Conservation (phyloP, 1,140 invertebrate genomes). For the Piezodorus guildinii region DNA sequence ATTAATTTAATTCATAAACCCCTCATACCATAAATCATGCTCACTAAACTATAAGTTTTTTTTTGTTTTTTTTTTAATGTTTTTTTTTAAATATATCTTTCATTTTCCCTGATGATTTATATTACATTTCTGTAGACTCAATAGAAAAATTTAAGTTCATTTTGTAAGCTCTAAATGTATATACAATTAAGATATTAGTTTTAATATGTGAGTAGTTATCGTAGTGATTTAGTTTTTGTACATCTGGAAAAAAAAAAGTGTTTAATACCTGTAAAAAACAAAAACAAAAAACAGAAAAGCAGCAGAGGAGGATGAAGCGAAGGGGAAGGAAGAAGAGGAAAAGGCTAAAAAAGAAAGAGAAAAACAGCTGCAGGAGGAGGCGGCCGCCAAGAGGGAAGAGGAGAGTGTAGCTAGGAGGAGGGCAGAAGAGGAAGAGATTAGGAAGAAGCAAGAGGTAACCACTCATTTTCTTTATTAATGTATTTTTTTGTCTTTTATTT, state of each 20-base stretch:
- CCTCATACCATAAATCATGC: no score
- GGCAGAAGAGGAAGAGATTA: constrained; percentile 39
- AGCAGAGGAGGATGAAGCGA: constrained; percentile 39
- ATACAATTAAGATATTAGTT: no score
- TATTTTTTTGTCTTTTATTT: not conserved
- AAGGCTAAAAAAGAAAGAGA: constrained; percentile 33
- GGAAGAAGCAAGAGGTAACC: constrained; percentile 30
- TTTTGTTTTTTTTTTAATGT: no score
- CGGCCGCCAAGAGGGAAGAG: constrained; percentile 34
- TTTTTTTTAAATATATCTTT: no score
- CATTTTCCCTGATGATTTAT: no score
- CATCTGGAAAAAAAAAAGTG: constrained; percentile 32
- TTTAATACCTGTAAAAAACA: constrained; percentile 6
- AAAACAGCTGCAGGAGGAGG: constrained; percentile 34
- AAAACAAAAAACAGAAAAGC: constrained; percentile 31
- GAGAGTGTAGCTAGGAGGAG: constrained; percentile 38
- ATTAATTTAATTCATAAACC: no score
- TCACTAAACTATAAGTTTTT: no score
- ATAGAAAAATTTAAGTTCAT: no score
- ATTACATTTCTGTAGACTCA: no score
- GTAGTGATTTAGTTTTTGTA: no score
- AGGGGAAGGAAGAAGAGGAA: constrained; percentile 29
- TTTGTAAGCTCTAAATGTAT: no score
- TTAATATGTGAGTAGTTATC: no score
- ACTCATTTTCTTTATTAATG: not conserved